phyloP scores from a whole-genome alignment of 2,888 invertebrate genomes.

The Cephus pulcher region DNA sequence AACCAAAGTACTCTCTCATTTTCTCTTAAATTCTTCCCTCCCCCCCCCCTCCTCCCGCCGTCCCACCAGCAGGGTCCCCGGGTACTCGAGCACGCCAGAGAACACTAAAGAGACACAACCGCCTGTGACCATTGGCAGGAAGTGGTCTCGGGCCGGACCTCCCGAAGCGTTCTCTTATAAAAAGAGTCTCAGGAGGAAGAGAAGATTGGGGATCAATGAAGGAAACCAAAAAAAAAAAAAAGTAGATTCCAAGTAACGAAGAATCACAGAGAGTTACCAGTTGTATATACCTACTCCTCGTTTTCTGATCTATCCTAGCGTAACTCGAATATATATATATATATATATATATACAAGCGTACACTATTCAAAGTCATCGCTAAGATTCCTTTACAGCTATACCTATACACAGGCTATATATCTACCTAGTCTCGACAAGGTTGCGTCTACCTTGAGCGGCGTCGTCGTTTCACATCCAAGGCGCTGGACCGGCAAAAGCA shows the following conservation, averaged over 20 bases:
- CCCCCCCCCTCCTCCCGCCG: background rate
- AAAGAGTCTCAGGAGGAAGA: background rate
- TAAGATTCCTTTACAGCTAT: background rate
- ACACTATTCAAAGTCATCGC: background rate
- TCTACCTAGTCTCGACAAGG: background rate
- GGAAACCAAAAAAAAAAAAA: background rate
- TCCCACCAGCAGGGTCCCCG: background rate
- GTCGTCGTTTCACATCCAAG: background rate
- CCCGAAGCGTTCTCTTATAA: conserved; percentile 23
- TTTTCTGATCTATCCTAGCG: background rate
- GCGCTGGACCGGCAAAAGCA: conserved; percentile 13
- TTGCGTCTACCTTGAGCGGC: background rate
- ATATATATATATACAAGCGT: background rate
- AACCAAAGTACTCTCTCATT: background rate
- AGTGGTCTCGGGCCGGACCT: conserved; percentile 31
- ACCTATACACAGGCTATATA: background rate
- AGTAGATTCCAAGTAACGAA: background rate
- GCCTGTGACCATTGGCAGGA: conserved; percentile 25
- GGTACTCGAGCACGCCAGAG: background rate
- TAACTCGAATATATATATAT: background rate
- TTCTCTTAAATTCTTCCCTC: background rate
- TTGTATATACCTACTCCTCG: background rate
- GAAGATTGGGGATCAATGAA: background rate
- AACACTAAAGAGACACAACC: conserved; percentile 9
- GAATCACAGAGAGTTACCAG: background rate